Conservation (phyloP, 2,888 invertebrate genomes). For the Dasypogon diadema region DNA sequence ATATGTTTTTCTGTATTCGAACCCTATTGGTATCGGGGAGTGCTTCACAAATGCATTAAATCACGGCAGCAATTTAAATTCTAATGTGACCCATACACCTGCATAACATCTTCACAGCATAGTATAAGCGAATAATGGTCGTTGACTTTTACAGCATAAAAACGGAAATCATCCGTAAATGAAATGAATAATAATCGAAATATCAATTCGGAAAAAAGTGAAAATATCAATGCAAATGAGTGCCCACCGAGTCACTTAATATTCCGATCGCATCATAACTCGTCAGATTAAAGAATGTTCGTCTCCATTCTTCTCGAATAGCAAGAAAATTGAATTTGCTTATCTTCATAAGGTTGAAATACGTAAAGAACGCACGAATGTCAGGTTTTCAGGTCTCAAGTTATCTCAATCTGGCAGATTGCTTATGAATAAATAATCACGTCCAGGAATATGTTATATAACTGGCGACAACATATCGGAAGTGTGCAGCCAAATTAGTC, state of each 20-base stretch:
- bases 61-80: neutral
- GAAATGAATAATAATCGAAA: slow-evolving; percentile 40
- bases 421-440: slow-evolving; percentile 16
- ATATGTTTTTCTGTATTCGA: no score
- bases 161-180: slow-evolving; percentile 25
- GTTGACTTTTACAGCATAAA: slow-evolving; percentile 37
- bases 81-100: neutral
- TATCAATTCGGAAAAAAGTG: slow-evolving; percentile 32
- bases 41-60: no score
- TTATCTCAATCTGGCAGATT: slow-evolving; percentile 13
- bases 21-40: no score
- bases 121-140: slow-evolving; percentile 2
- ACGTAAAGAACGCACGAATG: neutral
- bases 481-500: neutral
- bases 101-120: neutral
- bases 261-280: slow-evolving; percentile 3
- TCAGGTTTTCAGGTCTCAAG: slow-evolving; percentile 10
- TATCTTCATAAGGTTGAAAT: neutral
- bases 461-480: neutral
- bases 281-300: slow-evolving; percentile 10
- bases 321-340: neutral
- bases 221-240: slow-evolving; percentile 36
- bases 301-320: slow-evolving; percentile 7
- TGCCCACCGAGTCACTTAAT: neutral
- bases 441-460: neutral